phyloP scores from a whole-genome alignment of 2,888 invertebrate genomes.

The Hypselothyrea guttata region DNA sequence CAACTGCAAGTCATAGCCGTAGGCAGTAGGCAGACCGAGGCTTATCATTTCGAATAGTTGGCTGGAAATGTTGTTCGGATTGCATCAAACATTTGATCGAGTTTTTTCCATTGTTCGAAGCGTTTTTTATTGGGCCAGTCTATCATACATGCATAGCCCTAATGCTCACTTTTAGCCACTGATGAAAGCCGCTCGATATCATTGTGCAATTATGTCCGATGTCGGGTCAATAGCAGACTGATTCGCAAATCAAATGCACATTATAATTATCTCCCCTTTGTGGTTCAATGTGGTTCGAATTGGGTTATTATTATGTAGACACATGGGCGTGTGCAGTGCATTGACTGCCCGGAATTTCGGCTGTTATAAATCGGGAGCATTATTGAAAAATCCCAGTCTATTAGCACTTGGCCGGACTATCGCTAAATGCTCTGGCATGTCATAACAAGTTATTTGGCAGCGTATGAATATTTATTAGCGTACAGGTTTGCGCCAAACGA shows the following conservation, averaged over 20 bases:
- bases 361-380: not conserved
- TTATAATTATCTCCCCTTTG: constrained; percentile 47
- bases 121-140: constrained; percentile 43
- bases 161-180: constrained; percentile 28
- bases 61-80: constrained; percentile 22
- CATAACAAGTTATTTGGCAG: constrained; percentile 27
- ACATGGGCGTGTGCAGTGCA: constrained; percentile 26
- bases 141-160: constrained; percentile 16
- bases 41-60: constrained; percentile 33
- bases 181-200: constrained; percentile 35
- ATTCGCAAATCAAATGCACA: constrained; percentile 64
- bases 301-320: constrained; percentile 23
- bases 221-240: constrained; percentile 49
- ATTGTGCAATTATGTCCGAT: constrained; percentile 45
- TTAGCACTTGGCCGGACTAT: not conserved
- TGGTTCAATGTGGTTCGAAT: constrained; percentile 10
- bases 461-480: constrained; percentile 40
- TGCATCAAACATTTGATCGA: constrained; percentile 25
- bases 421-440: constrained; percentile 7
- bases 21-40: not conserved
- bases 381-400: not conserved
- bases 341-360: constrained; percentile 26
- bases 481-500: constrained; percentile 29
- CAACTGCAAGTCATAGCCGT: constrained; percentile 48
- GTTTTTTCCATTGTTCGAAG: constrained; percentile 21